phyloP scores from a whole-genome alignment of 1,140 invertebrate genomes.

The Macrosteles quadrilineatus region DNA sequence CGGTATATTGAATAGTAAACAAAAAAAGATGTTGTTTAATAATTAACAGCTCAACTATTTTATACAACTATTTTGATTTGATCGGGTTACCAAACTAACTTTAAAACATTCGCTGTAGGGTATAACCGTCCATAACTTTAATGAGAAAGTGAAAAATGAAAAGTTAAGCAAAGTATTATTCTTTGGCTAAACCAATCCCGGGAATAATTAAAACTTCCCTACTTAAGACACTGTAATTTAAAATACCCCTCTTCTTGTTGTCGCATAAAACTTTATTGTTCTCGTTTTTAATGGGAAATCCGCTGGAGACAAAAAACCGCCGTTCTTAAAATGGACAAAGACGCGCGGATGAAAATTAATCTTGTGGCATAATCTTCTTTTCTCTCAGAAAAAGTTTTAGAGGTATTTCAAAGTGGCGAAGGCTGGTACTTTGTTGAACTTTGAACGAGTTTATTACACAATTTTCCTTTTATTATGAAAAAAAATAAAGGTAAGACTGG shows the following conservation, averaged over 20 bases:
- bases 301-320: not conserved
- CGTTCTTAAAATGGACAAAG: not conserved
- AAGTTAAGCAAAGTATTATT: not conserved
- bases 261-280: constrained; percentile 21
- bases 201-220: constrained; percentile 15
- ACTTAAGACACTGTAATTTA: constrained; percentile 24
- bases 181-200: constrained; percentile 9
- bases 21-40: too few relatives aligned
- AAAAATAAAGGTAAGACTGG: too few relatives aligned
- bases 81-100: too few relatives aligned
- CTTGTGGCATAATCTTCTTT: constrained; percentile 16
- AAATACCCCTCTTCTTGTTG: constrained; percentile 19
- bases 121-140: too few relatives aligned
- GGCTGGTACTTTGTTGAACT: constrained; percentile 7
- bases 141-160: not conserved
- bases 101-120: too few relatives aligned
- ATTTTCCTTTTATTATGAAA: not conserved
- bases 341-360: constrained; percentile 3
- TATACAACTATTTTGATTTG: too few relatives aligned
- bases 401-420: constrained; percentile 8
- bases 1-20: too few relatives aligned
- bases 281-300: constrained; percentile 12
- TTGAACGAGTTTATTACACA: not conserved
- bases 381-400: constrained; percentile 3
- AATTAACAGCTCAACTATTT: too few relatives aligned